These are phyloP conservation scores for Chironomus striatipennis DNA, from an alignment of 1,140 invertebrate genomes.

Conservation along the genomic window DNA sequence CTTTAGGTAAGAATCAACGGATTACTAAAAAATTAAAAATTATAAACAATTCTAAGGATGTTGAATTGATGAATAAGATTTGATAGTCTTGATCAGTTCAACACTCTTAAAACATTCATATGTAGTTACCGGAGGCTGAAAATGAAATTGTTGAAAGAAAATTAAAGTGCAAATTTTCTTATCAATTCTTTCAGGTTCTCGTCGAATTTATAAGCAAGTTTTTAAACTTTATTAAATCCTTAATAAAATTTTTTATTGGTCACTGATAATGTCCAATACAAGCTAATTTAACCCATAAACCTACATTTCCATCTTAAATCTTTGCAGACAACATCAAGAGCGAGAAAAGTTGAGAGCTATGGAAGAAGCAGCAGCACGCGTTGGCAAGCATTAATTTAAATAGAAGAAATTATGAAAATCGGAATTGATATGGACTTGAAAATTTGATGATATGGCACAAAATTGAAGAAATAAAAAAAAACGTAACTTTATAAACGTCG, in stretches of 20 bases:
- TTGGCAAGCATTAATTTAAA: neutral
- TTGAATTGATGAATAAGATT: no score
- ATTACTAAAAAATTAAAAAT: no score
- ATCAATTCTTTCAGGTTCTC: neutral
- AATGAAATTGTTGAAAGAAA: neutral
- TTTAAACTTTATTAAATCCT: no score
- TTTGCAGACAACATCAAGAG: slow-evolving; percentile 16
- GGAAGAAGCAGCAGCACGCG: slow-evolving; percentile 21
- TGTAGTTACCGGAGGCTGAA: neutral
- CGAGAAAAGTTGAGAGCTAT: slow-evolving; percentile 3
- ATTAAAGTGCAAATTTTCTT: neutral
- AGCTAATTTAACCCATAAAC: neutral
- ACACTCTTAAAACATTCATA: no score
- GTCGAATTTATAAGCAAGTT: neutral
- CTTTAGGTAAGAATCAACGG: slow-evolving; percentile 36
- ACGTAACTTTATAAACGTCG: neutral
- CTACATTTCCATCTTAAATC: neutral
- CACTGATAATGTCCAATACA: neutral
- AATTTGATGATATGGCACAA: neutral
- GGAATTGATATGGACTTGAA: slow-evolving; percentile 12
- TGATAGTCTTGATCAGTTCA: no score
- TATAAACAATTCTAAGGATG: no score
- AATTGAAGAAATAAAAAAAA: neutral
- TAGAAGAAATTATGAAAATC: no score
- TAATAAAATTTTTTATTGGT: no score